These are phyloP conservation scores for Tupaia tana DNA, from an alignment of 2,113 vertebrate species.

Conservation along the genomic window DNA sequence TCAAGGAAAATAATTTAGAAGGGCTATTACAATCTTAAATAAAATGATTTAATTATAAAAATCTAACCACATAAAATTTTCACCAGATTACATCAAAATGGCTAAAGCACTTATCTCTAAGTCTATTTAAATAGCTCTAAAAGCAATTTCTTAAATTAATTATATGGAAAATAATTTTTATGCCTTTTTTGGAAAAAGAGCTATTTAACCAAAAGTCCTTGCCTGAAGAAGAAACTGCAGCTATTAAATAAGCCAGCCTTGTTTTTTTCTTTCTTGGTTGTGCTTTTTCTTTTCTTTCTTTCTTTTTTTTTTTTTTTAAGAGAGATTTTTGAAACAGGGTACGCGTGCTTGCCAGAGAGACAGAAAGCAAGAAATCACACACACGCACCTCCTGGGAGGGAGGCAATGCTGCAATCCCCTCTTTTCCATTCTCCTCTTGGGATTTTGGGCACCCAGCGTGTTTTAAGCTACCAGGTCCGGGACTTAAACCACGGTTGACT, in stretches of 20 bases:
- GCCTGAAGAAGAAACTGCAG: constrained; percentile 28
- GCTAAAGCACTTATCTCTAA: constrained; percentile 55
- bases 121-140: constrained; percentile 68
- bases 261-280: neutral
- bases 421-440: neutral
- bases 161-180: neutral
- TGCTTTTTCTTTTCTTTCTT: too few relatives aligned
- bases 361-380: too few relatives aligned
- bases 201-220: constrained; percentile 31
- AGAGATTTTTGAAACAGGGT: too few relatives aligned
- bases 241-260: neutral
- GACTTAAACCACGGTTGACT: too few relatives aligned
- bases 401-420: too few relatives aligned
- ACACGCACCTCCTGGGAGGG: too few relatives aligned
- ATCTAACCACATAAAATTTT: constrained; percentile 65
- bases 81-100: constrained; percentile 57
- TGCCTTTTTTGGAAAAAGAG: constrained; percentile 36
- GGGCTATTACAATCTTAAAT: constrained; percentile 72
- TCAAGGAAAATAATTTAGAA: constrained; percentile 69
- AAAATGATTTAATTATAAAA: constrained; percentile 75
- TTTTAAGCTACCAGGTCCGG: too few relatives aligned
- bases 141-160: constrained; percentile 64
- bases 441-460: too few relatives aligned
- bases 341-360: too few relatives aligned
- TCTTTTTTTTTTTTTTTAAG: too few relatives aligned